Base-by-base conservation (phyloP, 2,888 invertebrate genomes). In the Lycia hirtaria region DNA sequence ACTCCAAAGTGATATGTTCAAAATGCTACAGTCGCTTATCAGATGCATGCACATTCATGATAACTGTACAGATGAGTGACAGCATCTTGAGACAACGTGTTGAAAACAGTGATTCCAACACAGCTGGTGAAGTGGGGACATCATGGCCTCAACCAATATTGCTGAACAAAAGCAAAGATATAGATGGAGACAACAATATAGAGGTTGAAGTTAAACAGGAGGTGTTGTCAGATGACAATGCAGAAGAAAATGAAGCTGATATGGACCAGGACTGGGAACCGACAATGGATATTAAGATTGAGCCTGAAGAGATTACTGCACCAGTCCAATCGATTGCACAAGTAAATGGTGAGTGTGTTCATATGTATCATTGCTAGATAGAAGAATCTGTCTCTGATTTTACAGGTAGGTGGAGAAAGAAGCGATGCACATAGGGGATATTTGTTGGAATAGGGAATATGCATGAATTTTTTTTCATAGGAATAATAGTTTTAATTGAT, bases 121-220 rank as follows among this genome's bases (percentile, higher is more conserved):
- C 41, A 14, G 15, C 17, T 5, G 24, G 19, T 24, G n/a, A 7
- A 10, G 26, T 35, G 7, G 32, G 9, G 4, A 37, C 49, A 7
- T 30, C 19, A 22, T 90, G 90, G 91, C 91, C 90, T 0, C 82
- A 85, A 66, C 91, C 90, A 0, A 90, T 90, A 60, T 80, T 83
- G 62, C 62, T 90, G 0, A 81, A 83, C 4, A 85, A 77, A 60
- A 83, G 76, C 48, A 51, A 85, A 19, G 64, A 65, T 2, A 57
- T 75, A 5, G 75, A 41, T 37, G 26, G 68, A 44, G 72, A 73
- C 10, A 73, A 68, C 56, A 30, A 67, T 1, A 69, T 72, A 50
- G 64, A 82, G 24, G 60, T 85, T 1, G 85, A 87, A 45, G 78
- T 91, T 1, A 92, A 92, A 65, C 77, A 89, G 62, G 91, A 92